Base-by-base conservation (phyloP, 2,888 invertebrate species). In the Drymonia ruficornis region DNA sequence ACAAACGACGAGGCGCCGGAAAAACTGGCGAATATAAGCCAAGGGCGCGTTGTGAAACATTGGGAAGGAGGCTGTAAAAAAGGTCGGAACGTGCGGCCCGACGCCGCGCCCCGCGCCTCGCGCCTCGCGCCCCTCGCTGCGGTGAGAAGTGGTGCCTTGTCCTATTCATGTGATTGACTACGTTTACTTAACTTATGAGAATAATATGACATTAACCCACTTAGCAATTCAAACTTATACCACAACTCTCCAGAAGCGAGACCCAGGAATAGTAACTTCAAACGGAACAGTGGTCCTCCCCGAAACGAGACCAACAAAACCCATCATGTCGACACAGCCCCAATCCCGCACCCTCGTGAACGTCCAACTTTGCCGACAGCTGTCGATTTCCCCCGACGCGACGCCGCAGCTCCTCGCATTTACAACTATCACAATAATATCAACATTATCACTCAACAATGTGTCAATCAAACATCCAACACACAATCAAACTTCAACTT, bases 1-100 rank as follows among this genome's bases (percentile, higher is more conserved):
- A 77, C 74, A 77, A 80, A 74, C 69, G 76, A 71, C 55, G 66
- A 71, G 62, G 55, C 62, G 64, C 64, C 65, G 51, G 56, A 63
- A 65, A 69, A 64, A 46, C 29, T 46, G 29, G 9, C 29, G 43
- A 46, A 61, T 65, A 65, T 61, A 65, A 66, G 68, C 63, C 70
- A 64, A 67, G 67, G 63, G 55, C 65, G 62, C 50, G 61, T 59
- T 52, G 55, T 44, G 43, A 44, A 36, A 48, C 43, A 46, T 11
- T 7, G 50, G 28, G 43, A 40, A n/a, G 34, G 11, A 43, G 18
- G 29, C 49, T n/a, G 43, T 2, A 13, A 31, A 19, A 31, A 49
- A n/a, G 49, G 29, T 6, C 15, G 46, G n/a, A 8, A 16, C 6
- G 16, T 7, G 16, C 44, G 18, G 2, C 23, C 7, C 44, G 5